These are phyloP conservation scores for Pasiphila rectangulata DNA, from an alignment of 2,888 invertebrate species.

Conservation along the genomic window DNA sequence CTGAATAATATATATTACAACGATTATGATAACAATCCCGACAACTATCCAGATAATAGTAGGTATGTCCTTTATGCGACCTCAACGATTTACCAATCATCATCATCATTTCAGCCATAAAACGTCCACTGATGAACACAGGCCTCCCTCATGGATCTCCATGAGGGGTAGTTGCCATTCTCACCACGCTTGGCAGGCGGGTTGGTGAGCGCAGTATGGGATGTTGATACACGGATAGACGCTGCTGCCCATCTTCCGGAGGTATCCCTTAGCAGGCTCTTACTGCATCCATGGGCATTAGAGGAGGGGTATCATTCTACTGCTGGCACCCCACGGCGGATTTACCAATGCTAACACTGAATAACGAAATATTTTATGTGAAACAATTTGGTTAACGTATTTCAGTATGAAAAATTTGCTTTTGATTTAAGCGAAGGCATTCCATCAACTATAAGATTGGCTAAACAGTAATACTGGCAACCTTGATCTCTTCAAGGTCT, in stretches of 20 bases:
- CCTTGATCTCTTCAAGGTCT: not conserved
- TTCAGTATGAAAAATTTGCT: conserved; percentile 3
- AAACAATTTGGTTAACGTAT: conserved; percentile 9
- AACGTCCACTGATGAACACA: too few relatives aligned
- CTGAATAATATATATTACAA: conserved; percentile 6
- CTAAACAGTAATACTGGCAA: not conserved
- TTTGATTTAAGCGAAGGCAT: not conserved
- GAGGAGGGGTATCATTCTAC: too few relatives aligned
- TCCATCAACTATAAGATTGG: conserved; percentile 2
- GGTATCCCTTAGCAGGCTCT: too few relatives aligned
- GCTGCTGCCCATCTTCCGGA: too few relatives aligned
- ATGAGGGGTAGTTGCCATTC: too few relatives aligned
- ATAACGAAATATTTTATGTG: not conserved
- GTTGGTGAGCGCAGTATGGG: too few relatives aligned
- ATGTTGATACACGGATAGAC: too few relatives aligned
- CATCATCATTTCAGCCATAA: too few relatives aligned
- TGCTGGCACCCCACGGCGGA: too few relatives aligned
- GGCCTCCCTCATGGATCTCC: too few relatives aligned
- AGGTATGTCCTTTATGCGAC: conserved; percentile 3
- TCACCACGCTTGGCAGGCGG: too few relatives aligned
- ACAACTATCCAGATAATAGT: conserved; percentile 11
- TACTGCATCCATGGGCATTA: too few relatives aligned
- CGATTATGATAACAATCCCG: conserved; percentile 8
- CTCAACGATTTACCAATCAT: conserved; percentile 20
- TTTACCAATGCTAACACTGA: conserved; percentile 19